phyloP scores from a whole-genome alignment of 2,888 invertebrate species.

The Archips xylosteana region DNA sequence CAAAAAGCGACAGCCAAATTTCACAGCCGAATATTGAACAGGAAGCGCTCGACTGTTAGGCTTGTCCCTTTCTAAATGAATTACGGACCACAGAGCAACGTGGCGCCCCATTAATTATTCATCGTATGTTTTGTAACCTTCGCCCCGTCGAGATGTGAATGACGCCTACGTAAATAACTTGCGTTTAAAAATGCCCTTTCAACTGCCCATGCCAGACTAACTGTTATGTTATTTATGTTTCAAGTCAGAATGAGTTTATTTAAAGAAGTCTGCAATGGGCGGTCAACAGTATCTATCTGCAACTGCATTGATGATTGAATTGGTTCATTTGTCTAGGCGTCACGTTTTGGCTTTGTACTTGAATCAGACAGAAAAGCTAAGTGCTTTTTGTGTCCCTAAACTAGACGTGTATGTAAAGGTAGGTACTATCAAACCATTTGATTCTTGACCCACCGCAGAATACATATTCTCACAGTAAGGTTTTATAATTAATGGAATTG shows the following conservation, averaged over 20 bases:
- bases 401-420: too few species aligned
- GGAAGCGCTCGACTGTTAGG: conserved; percentile 47
- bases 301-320: too few species aligned
- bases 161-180: conserved; percentile 27
- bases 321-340: too few species aligned
- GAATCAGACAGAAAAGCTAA: too few species aligned
- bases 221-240: conserved; percentile 11
- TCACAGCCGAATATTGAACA: conserved; percentile 44
- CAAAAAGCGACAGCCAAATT: conserved; percentile 20
- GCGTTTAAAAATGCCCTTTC: conserved; percentile 21
- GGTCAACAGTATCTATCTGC: too few species aligned
- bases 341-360: too few species aligned
- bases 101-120: conserved; percentile 64
- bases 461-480: too few species aligned
- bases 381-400: too few species aligned
- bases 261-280: not conserved
- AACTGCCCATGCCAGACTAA: not conserved
- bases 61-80: conserved; percentile 57
- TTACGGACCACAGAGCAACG: conserved; percentile 63
- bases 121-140: conserved; percentile 59
- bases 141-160: conserved; percentile 36
- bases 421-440: too few species aligned
- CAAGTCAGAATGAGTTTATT: not conserved
- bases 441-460: too few species aligned
- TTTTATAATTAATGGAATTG: too few species aligned